phyloP scores from a whole-genome alignment of 2,888 invertebrate genomes.

The Campopleginae sp. region DNA sequence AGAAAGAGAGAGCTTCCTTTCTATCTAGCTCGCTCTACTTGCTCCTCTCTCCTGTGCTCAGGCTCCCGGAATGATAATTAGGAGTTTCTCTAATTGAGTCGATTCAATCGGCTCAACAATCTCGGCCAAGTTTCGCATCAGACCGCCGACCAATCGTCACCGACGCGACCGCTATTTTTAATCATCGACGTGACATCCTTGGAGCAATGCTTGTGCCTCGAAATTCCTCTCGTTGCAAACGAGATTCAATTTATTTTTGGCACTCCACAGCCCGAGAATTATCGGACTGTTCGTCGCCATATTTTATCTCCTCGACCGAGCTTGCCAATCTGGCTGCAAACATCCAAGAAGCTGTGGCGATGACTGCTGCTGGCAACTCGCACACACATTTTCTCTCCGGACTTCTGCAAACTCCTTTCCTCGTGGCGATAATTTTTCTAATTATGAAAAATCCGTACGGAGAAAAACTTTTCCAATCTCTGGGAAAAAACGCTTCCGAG shows the following conservation, averaged over 20 bases:
- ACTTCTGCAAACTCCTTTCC: not conserved
- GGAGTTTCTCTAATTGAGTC: constrained; percentile 79
- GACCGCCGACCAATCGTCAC: constrained; percentile 43
- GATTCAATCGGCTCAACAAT: constrained; percentile 76
- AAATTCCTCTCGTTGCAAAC: not conserved
- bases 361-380: not conserved
- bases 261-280: not conserved
- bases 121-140: constrained; percentile 40
- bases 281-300: constrained; percentile 7
- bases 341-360: not conserved
- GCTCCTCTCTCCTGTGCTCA: not conserved
- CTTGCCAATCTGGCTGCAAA: not conserved
- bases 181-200: constrained; percentile 62
- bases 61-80: constrained; percentile 76
- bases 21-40: not conserved
- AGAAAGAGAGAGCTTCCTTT: constrained; percentile 29
- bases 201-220: constrained; percentile 4
- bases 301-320: constrained; percentile 9
- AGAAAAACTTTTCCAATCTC: constrained; percentile 4
- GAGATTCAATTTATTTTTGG: constrained; percentile 32
- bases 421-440: not conserved
- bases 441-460: not conserved
- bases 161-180: constrained; percentile 68
- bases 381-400: not conserved
- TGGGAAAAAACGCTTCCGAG: not conserved